These are phyloP conservation scores for Rhabdomys pumilio DNA, from an alignment of 2,797 vertebrate genomes.

Conservation along the genomic window DNA sequence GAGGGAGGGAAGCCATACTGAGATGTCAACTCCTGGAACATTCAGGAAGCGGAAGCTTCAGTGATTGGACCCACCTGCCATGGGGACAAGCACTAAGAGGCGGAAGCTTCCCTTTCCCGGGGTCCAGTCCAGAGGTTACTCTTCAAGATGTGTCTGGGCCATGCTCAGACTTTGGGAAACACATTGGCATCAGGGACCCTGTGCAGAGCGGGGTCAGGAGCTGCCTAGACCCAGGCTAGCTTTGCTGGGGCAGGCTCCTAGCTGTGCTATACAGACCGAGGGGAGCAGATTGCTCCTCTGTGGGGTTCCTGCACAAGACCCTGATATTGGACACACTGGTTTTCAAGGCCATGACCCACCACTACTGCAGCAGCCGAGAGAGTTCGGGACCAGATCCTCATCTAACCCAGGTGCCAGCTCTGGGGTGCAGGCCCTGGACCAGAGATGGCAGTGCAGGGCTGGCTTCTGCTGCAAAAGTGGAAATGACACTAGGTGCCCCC, in stretches of 20 bases:
- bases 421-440: conserved; percentile 61
- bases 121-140: neutral
- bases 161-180: neutral
- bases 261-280: accelerated
- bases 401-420: neutral
- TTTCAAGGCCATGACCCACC: neutral
- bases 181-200: accelerated
- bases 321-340: accelerated
- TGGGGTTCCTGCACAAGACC: neutral
- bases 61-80: too few relatives aligned
- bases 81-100: accelerated
- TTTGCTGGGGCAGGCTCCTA: neutral
- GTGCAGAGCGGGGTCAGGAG: accelerated
- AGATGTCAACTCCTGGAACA: neutral
- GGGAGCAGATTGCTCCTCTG: neutral
- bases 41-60: accelerated
- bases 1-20: neutral
- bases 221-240: accelerated
- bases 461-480: conserved; percentile 78
- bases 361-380: accelerated
- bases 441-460: conserved; percentile 65
- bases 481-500: conserved; percentile 83
- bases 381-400: neutral
- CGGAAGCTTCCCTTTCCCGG: accelerated
- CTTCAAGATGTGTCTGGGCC: neutral